Conservation (phyloP, 2,797 vertebrate species). For the Falco cherrug region DNA sequence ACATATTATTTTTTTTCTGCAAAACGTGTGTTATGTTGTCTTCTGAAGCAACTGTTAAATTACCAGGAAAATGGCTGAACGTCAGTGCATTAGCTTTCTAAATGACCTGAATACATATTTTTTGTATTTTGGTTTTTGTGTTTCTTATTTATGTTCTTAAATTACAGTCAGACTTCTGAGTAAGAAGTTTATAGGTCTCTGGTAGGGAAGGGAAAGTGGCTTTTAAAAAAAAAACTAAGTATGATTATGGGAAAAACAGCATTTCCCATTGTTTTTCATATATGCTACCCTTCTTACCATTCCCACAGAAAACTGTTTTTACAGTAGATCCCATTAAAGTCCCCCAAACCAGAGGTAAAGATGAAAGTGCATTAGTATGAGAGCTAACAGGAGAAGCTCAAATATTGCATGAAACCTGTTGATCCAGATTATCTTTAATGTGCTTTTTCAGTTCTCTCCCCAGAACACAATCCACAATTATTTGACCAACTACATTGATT, state of each 20-base stretch:
- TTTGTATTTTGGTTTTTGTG: not conserved
- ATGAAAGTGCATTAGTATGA: not conserved
- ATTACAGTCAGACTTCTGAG: not conserved
- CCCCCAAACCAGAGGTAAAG: not conserved
- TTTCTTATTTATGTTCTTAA: conserved; percentile 3
- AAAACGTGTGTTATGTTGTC: not conserved
- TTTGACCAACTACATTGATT: not conserved
- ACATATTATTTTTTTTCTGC: not conserved
- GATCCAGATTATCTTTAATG: not conserved
- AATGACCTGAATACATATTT: not conserved
- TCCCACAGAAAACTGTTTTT: not conserved
- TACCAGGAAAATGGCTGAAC: not conserved
- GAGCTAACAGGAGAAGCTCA: not conserved
- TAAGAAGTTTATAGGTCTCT: not conserved
- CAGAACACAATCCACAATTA: not conserved
- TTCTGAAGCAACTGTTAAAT: not conserved
- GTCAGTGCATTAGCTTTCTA: not conserved
- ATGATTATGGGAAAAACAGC: not conserved
- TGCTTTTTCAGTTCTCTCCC: not conserved
- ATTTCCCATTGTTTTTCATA: not conserved
- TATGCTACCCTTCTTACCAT: not conserved
- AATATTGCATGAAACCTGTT: not conserved
- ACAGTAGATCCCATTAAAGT: not conserved
- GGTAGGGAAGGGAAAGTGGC: not conserved
- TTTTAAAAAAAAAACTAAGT: not conserved